Evolutionary conservation across 64 coral and sea anemone species (phyloP), one percentile per base, ranked within the genome.

Genomic region (Montipora sp.): DNA sequence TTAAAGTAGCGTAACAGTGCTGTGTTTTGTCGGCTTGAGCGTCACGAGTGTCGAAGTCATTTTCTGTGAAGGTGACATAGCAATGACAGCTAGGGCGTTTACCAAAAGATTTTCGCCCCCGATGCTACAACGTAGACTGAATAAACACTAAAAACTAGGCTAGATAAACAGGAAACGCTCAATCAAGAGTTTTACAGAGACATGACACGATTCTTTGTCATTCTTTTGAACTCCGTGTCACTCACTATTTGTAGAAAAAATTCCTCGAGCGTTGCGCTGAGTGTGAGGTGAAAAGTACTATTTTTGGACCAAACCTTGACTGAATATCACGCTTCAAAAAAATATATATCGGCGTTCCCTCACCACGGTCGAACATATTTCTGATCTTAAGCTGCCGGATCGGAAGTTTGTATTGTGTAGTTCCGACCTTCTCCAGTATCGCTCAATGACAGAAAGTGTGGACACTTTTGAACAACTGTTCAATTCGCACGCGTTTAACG

Each of bases 121-220:
- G 68, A 5, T 71, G 68, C 60, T 12, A 3, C 60, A 15, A 63
- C 3, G 18, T 22, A 71, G 18, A 71, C 68, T 21, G 19, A 21
- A 23, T 87, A 92, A 88, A 91, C 78, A 75, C 49, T 49, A 68
- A 91, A 95, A 96, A 93, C 95, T 93, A 81, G 24, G 50, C 84
- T 68, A 96, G 87, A 93, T 96, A 96, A 96, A 96, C 95, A 96
- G 95, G 95, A 96, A 96, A 96, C 90, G 51, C 81, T 93, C 90
- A 93, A 96, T 96, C 91, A 93, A 87, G 89, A 80, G 82, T 95
- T 87, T 91, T 70, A 63, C 84, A 95, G 93, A 69, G 77, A 93
- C 86, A 78, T 90, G 80, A 78, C 75, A 65, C 80, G 93, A 79
- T 55, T 45, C 55, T 80, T 92, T 85, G 80, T 84, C 69, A 84